These are phyloP conservation scores for Vulpes lagopus DNA, from an alignment of 2,113 vertebrate genomes.

Conservation along the genomic window DNA sequence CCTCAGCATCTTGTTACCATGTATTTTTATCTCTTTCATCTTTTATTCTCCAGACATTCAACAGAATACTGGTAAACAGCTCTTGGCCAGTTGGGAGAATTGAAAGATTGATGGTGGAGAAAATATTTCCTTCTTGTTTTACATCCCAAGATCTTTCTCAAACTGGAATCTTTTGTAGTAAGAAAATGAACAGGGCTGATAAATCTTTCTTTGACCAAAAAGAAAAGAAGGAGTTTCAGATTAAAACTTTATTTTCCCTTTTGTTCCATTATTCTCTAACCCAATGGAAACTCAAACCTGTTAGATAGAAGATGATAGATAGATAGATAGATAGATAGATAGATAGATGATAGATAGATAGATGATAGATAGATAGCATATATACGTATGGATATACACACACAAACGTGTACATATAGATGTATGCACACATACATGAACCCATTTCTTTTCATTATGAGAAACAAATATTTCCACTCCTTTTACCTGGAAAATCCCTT, in stretches of 20 bases:
- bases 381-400: not conserved
- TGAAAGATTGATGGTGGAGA: not conserved
- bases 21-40: not conserved
- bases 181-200: not conserved
- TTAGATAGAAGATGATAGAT: not conserved
- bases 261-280: not conserved
- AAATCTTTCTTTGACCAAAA: not conserved
- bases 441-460: not conserved
- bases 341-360: too few species aligned
- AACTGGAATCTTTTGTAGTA: not conserved
- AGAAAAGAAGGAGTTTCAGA: not conserved
- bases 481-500: constrained; percentile 7
- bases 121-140: not conserved
- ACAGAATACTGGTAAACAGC: not conserved
- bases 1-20: not conserved
- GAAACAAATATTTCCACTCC: constrained; percentile 11
- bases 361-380: not conserved
- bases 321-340: too few species aligned
- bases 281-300: not conserved
- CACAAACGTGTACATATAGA: not conserved
- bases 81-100: not conserved
- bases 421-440: not conserved
- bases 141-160: not conserved
- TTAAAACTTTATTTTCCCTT: not conserved
- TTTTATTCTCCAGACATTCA: not conserved